Evolutionary conservation across 2,797 vertebrate genomes (phyloP).

Genomic region (Channallabes apus): DNA sequence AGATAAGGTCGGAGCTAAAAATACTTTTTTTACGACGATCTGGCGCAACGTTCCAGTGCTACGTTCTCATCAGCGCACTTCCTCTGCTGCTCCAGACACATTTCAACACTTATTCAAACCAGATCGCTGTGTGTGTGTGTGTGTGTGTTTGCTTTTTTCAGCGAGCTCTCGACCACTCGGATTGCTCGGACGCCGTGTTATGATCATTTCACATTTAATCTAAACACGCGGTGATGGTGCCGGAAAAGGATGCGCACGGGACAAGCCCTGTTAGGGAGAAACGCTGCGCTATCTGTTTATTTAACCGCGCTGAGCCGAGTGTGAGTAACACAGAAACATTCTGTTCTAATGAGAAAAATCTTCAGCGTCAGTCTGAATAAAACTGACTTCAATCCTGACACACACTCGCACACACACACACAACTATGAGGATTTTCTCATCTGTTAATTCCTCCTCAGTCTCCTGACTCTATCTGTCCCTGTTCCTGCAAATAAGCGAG

Average conservation of each 20-base stretch:
- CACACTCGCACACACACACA: neutral
- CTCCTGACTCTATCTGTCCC: neutral
- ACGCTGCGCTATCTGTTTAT: neutral
- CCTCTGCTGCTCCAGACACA: conserved; percentile 69
- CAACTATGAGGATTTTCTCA: neutral
- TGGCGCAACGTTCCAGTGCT: neutral
- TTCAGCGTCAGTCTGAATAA: neutral
- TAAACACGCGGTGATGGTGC: neutral
- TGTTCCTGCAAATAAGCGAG: neutral
- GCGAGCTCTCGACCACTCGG: neutral
- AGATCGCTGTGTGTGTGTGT: conserved; percentile 47
- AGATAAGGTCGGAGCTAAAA: conserved; percentile 72
- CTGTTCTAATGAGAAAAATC: neutral
- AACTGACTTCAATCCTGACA: neutral
- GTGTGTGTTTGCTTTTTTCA: neutral
- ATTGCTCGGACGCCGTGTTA: neutral
- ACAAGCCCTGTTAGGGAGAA: neutral
- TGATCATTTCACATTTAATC: neutral
- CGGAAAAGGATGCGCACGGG: neutral
- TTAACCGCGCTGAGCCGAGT: neutral
- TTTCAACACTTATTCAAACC: conserved; percentile 76
- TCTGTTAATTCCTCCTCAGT: neutral
- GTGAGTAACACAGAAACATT: neutral
- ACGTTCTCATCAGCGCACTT: conserved; percentile 63
- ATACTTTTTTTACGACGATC: conserved; percentile 70